Conservation (phyloP, 2,888 invertebrate species). For the Leptinotarsa juncta region DNA sequence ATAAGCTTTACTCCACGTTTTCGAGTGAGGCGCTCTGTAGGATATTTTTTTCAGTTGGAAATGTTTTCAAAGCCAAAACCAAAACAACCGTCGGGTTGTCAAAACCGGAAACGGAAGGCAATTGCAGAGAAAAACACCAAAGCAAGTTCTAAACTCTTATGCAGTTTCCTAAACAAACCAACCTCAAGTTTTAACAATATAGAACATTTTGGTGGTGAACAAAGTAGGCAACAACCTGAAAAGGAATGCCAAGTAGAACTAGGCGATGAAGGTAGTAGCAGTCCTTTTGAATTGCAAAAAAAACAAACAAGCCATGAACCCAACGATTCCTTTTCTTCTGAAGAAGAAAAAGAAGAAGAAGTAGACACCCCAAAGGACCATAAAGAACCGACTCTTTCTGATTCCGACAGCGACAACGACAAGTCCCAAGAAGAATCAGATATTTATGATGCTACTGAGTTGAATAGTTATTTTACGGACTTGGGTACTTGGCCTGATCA, state of each 20-base stretch:
- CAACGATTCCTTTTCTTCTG: slow-evolving; percentile 1
- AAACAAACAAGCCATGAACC: slow-evolving; percentile 14
- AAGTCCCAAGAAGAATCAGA: slow-evolving; percentile 7
- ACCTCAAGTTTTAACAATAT: neutral
- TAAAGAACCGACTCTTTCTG: slow-evolving; percentile 17
- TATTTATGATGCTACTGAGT: neutral
- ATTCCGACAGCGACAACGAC: neutral
- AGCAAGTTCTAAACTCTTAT: neutral
- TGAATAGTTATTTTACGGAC: neutral
- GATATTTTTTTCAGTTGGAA: neutral
- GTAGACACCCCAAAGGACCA: slow-evolving; percentile 13
- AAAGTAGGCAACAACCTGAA: neutral
- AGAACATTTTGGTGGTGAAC: neutral
- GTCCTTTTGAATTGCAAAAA: slow-evolving; percentile 13
- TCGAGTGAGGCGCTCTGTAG: neutral
- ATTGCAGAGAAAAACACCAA: neutral
- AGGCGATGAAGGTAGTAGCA: slow-evolving; percentile 12
- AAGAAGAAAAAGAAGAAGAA: slow-evolving; percentile 14
- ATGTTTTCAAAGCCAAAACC: neutral
- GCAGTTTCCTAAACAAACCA: neutral
- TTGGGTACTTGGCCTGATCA: slow-evolving; percentile 12
- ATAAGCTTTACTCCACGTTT: neutral
- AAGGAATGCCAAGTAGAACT: slow-evolving; percentile 8
- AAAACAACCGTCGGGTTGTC: neutral
- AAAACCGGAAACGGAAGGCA: neutral